Base-by-base conservation (phyloP, 2,888 invertebrate genomes). In the Linyphia triangularis region DNA sequence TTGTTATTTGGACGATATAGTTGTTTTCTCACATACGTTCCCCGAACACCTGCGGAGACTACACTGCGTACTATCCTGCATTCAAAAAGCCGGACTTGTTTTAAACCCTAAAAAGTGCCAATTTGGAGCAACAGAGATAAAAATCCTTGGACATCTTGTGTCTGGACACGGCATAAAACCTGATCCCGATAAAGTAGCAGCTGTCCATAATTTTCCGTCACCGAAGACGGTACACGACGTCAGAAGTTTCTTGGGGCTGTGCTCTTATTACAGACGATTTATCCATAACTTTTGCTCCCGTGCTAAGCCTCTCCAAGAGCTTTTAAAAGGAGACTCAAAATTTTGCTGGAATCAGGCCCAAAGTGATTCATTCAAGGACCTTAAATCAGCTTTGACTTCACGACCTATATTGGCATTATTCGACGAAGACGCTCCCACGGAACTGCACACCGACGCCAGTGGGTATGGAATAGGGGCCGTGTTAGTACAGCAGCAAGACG, bases 131-230 rank as follows among this genome's bases (percentile, higher is more conserved):
- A n/a, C n/a, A n/a, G n/a, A n/a, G n/a, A n/a, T 91, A 1, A 59
- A 57, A 24, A 89, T 77, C 57, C 65, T 90, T 10, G 89, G 89
- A 16, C 89, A 82, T 70, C 22, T 67, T 28, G 72, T 89, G 10
- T 28, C 30, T 0, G 57, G n/a, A n/a, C n/a, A 88, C 4, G 83
- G 79, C 0, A 70, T 79, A 16, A 2, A 13, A 16, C 69, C 81
- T 16, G 81, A 81, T 57, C 73, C 81, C 7, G 9, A 65, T 19
- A 89, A 85, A 57, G 19, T 79, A 2, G 3, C 16, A 30, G 79
- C 57, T 4, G 51, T 85, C n/a, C n/a, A n/a, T n/a, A n/a, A n/a
- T n/a, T 86, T 63, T 33, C 85, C 83, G 24, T 51, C 9, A 0
- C 89, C 82, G 7, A 70, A 67, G 13, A 86, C 40, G 37, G 10